Evolutionary conservation across 2,113 vertebrate species (phyloP).

Genomic region (Paradoxurus hermaphroditus): DNA sequence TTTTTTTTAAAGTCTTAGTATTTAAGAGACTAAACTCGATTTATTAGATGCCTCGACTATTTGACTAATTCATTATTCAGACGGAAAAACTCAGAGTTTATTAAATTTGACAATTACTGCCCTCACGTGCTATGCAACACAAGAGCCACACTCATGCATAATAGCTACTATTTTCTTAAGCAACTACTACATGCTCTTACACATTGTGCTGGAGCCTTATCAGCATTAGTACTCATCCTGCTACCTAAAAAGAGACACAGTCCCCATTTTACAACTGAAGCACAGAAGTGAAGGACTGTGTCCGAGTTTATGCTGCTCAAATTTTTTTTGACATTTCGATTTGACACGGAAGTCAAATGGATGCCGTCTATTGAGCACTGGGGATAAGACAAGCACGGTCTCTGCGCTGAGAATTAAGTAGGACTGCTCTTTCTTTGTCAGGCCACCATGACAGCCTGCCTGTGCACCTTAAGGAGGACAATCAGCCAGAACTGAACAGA

Average conservation of each 20-base stretch:
- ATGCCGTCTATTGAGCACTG: not conserved
- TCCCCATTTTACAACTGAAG: not conserved
- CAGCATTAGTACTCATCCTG: not conserved
- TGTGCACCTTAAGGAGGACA: not conserved
- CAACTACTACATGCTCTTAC: not conserved
- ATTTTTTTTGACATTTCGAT: not conserved
- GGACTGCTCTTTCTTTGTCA: not conserved
- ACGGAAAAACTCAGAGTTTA: not conserved
- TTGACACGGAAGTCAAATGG: not conserved
- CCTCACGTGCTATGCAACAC: not conserved
- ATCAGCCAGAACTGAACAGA: not conserved
- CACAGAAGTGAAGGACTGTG: not conserved
- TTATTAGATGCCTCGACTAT: not conserved
- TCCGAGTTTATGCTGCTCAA: not conserved
- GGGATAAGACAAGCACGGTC: not conserved
- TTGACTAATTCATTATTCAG: not conserved
- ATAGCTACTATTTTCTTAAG: not conserved
- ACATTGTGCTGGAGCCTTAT: not conserved
- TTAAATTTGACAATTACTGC: not conserved
- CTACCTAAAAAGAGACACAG: not conserved
- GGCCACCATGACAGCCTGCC: not conserved
- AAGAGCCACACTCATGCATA: not conserved
- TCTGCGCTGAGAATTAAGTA: not conserved
- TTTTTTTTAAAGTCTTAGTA: not conserved
- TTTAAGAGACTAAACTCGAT: not conserved